Evolutionary conservation across 2,113 vertebrate species (phyloP).

Genomic region (Podarcis raffonei): DNA sequence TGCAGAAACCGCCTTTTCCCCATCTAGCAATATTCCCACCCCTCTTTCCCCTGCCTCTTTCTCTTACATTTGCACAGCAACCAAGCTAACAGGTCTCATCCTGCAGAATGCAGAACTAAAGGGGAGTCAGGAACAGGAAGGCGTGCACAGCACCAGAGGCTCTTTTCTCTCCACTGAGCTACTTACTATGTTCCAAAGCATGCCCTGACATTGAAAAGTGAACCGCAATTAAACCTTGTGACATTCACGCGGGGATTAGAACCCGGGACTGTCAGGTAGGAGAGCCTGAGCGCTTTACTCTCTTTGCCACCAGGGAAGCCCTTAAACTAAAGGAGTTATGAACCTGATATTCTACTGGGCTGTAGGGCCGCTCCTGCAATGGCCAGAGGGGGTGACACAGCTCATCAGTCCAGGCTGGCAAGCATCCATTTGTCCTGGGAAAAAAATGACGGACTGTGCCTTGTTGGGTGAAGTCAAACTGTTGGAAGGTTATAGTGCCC

Average conservation of each 20-base stretch:
- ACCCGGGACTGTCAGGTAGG: not conserved
- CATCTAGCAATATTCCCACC: not conserved
- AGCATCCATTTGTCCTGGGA: too few species aligned
- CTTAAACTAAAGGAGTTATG: too few species aligned
- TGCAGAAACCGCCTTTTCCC: too few species aligned
- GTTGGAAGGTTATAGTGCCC: too few species aligned
- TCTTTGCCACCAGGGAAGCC: too few species aligned
- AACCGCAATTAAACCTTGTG: not conserved
- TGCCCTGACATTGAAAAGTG: too few species aligned
- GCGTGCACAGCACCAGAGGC: not conserved
- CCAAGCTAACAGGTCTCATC: not conserved
- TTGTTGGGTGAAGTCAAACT: too few species aligned
- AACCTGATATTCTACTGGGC: not conserved
- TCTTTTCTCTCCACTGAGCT: not conserved
- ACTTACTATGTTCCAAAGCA: not conserved
- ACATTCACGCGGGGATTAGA: too few species aligned
- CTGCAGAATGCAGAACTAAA: too few species aligned
- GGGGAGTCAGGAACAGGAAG: not conserved
- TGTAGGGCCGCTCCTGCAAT: not conserved
- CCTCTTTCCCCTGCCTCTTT: too few species aligned
- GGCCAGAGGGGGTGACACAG: not conserved
- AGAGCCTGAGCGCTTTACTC: too few species aligned
- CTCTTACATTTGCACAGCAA: not conserved
- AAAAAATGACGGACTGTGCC: too few species aligned
- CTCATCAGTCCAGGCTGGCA: not conserved